Percentiles rank a stretch among this genome's conserved stretches.
These are phyloP conservation scores for Galeopsomyia nigrocyanea DNA, from an alignment of 2,888 invertebrate species.

Conservation along the genomic window DNA sequence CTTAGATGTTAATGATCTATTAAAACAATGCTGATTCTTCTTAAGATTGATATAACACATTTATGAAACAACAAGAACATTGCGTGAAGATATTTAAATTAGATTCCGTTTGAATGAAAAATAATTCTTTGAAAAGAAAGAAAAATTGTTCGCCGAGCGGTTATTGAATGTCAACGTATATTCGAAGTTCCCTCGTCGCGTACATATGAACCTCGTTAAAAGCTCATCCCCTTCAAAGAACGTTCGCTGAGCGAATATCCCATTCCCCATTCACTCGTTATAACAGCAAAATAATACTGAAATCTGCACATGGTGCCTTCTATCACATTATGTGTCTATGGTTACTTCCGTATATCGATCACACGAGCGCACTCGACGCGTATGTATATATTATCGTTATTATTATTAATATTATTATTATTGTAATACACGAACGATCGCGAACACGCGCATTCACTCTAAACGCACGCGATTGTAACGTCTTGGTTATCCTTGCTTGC, in stretches of 20 bases:
- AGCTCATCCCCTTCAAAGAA: constrained; percentile 9
- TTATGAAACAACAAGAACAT: no score
- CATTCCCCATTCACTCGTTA: constrained; percentile 8
- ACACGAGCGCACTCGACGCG: constrained; percentile 41
- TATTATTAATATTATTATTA: constrained; percentile 19
- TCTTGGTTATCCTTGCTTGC: neutral
- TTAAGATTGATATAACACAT: no score
- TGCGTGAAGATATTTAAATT: no score
- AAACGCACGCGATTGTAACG: constrained; percentile 12
- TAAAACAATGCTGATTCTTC: no score
- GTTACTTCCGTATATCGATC: constrained; percentile 52
- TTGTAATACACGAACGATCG: constrained; percentile 40
- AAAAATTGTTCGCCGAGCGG: neutral
- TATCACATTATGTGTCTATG: constrained; percentile 67
- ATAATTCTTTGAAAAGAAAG: no score
- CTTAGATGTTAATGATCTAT: no score
- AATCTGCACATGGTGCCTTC: constrained; percentile 68
- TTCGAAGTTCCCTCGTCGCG: neutral
- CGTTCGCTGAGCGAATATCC: constrained; percentile 18
- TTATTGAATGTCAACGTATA: constrained; percentile 6
- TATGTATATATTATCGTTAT: constrained; percentile 35
- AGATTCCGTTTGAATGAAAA: no score
- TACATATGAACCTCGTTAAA: neutral
- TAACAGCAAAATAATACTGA: constrained; percentile 67
- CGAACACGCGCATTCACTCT: constrained; percentile 29